phyloP scores from a whole-genome alignment of 2,113 vertebrate species.

The Neofelis nebulosa region DNA sequence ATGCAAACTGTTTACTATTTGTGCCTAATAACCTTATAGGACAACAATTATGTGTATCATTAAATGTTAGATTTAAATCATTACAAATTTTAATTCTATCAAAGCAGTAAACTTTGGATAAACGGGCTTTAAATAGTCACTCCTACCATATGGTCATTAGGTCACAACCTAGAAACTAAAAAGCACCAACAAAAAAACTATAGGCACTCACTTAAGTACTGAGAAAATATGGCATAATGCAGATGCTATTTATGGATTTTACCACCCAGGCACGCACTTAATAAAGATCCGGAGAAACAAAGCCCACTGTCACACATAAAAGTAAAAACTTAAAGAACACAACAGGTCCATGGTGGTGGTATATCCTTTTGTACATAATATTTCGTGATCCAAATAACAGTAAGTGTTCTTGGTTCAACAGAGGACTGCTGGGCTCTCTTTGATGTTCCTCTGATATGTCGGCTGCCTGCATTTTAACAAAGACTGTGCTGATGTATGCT shows the following conservation, averaged over 20 bases:
- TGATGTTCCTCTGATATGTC: not conserved
- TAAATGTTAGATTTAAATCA: constrained; percentile 41
- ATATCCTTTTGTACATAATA: not conserved
- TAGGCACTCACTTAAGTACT: not conserved
- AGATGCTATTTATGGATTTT: constrained; percentile 1
- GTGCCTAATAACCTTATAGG: not conserved
- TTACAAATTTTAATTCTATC: constrained; percentile 19
- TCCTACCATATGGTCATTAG: not conserved
- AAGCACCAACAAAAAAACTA: not conserved
- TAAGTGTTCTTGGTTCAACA: not conserved
- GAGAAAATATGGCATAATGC: not conserved
- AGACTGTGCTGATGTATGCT: constrained; percentile 14
- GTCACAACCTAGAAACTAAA: not conserved
- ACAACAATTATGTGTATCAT: constrained; percentile 7
- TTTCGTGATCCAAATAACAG: not conserved
- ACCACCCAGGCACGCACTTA: not conserved
- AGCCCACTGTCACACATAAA: not conserved
- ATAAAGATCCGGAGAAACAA: not conserved
- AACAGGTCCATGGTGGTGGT: not conserved
- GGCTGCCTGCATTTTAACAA: constrained; percentile 52
- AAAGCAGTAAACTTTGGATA: not conserved
- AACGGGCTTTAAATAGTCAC: constrained; percentile 11
- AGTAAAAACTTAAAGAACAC: not conserved
- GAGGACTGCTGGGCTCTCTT: not conserved
- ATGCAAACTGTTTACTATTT: not conserved